phyloP scores from a whole-genome alignment of 2,113 vertebrate genomes.

The Nibea albiflora region DNA sequence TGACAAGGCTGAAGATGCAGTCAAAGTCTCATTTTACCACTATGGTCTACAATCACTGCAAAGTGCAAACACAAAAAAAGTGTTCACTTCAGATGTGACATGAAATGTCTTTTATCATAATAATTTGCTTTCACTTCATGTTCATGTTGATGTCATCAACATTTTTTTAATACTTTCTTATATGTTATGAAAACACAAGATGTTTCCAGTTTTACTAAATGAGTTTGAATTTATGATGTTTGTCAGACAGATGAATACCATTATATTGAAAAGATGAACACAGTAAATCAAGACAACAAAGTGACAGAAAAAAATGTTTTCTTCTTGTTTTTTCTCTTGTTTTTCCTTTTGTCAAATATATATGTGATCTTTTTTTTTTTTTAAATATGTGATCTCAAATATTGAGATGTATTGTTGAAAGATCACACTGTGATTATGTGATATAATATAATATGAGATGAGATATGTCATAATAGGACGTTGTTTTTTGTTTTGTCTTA shows the following conservation, averaged over 20 bases:
- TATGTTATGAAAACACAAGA: not conserved
- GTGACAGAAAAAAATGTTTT: no score
- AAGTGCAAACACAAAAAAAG: no score
- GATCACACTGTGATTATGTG: no score
- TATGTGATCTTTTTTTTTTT: no score
- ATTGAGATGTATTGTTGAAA: no score
- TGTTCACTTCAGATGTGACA: not conserved
- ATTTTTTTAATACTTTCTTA: not conserved
- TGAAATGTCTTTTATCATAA: not conserved
- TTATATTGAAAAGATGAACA: no score
- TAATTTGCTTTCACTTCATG: not conserved
- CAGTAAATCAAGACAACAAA: no score
- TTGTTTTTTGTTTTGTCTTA: no score
- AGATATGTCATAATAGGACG: no score
- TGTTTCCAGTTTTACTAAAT: not conserved
- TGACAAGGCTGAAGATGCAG: not conserved
- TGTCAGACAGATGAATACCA: not conserved
- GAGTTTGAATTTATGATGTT: not conserved
- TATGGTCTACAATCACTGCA: not conserved
- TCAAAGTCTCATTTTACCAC: not conserved
- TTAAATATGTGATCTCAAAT: no score
- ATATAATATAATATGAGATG: no score
- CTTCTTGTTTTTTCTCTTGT: not conserved
- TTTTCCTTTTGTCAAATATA: no score
- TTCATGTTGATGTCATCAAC: not conserved